Evolutionary conservation across 2,113 vertebrate genomes (phyloP).

Genomic region (Neotragus pygmaeus): DNA sequence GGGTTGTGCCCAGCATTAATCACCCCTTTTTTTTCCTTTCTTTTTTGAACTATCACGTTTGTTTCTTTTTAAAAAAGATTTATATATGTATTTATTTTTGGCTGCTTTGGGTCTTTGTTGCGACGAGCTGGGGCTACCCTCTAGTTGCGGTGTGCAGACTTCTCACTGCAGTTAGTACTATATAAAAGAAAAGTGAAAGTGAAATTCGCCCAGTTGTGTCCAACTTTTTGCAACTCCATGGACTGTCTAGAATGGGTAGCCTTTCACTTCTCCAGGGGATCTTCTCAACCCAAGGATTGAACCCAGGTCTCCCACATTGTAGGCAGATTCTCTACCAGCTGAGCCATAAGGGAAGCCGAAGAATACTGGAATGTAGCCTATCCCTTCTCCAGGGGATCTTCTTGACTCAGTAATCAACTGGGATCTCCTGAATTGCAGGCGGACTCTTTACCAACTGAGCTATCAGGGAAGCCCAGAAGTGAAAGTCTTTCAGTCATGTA

Average conservation of each 20-base stretch:
- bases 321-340: too few relatives aligned
- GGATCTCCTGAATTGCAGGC: not conserved
- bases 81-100: not conserved
- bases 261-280: not conserved
- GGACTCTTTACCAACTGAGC: not conserved
- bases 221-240: not conserved
- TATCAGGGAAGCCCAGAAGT: not conserved
- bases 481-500: not conserved
- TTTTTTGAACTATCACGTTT: not conserved
- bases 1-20: not conserved
- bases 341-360: not conserved
- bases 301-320: not conserved
- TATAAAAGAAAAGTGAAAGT: not conserved
- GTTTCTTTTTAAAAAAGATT: not conserved
- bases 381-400: not conserved
- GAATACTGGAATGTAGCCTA: not conserved
- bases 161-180: not conserved
- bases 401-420: not conserved
- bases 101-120: not conserved
- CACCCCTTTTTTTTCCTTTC: not conserved
- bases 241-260: not conserved
- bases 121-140: fast-evolving
- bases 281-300: not conserved
- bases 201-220: not conserved
- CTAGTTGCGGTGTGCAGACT: not conserved